Conservation (phyloP, 2,888 invertebrate species). For the Petrolisthes manimaculis region DNA sequence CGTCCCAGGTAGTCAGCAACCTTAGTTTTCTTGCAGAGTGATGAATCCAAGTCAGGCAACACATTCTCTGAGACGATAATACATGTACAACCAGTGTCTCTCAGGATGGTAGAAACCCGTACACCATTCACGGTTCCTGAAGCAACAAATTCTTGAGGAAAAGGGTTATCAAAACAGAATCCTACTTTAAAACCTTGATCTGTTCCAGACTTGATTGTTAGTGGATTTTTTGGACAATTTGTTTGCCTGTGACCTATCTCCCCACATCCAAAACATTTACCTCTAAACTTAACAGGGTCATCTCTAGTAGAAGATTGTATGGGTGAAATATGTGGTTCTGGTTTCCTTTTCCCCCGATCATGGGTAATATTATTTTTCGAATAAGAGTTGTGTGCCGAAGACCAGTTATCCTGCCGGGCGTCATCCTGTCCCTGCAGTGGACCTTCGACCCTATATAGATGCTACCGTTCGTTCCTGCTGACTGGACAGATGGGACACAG, state of each 20-base stretch:
- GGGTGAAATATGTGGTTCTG: background rate
- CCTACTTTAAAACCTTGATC: background rate
- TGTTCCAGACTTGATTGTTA: background rate
- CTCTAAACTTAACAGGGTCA: background rate
- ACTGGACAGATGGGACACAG: too few relatives aligned
- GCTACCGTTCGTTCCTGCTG: too few relatives aligned
- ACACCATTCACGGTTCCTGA: conserved; percentile 14
- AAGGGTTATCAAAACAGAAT: background rate
- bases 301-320: background rate
- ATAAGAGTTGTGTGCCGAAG: conserved; percentile 21
- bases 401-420: background rate
- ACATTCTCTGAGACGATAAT: conserved; percentile 22
- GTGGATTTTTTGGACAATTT: conserved; percentile 9
- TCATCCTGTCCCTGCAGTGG: too few relatives aligned
- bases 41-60: background rate
- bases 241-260: conserved; percentile 1
- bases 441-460: too few relatives aligned
- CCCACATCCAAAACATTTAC: conserved; percentile 16
- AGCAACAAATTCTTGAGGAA: background rate
- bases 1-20: conserved; percentile 29
- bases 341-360: background rate
- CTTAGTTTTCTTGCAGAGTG: background rate
- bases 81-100: conserved; percentile 15
- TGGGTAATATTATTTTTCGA: background rate
- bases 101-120: background rate